These are phyloP conservation scores for Prionailurus bengalensis DNA, from an alignment of 2,113 vertebrate species.

Conservation along the genomic window DNA sequence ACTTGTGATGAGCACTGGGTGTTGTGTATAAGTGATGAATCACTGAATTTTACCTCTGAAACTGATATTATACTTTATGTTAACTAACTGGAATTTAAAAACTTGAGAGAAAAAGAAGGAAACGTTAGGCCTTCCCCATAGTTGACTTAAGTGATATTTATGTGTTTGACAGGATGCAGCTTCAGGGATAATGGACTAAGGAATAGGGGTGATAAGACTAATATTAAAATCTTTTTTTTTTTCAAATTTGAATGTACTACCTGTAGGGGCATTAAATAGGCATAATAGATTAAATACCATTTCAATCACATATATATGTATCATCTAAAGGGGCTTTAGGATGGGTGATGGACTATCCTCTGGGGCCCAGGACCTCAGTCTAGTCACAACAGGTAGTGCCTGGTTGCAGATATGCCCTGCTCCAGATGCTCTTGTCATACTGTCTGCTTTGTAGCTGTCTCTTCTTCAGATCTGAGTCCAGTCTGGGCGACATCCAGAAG, in stretches of 20 bases:
- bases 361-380: background rate
- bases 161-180: background rate
- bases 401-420: background rate
- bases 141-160: background rate
- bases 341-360: background rate
- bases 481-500: background rate
- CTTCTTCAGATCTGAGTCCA: background rate
- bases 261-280: background rate
- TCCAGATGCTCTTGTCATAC: background rate
- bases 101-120: background rate
- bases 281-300: background rate
- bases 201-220: background rate
- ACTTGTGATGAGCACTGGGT: background rate
- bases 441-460: background rate
- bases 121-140: background rate
- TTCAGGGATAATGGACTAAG: background rate
- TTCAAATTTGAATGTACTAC: background rate
- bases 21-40: background rate
- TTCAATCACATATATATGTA: background rate
- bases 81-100: background rate
- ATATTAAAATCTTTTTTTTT: background rate
- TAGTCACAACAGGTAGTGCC: background rate
- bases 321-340: background rate
- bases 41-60: background rate
- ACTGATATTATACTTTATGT: background rate